These are phyloP conservation scores for Rotaria sp. DNA, from an alignment of 2,888 invertebrate genomes.

Conservation along the genomic window DNA sequence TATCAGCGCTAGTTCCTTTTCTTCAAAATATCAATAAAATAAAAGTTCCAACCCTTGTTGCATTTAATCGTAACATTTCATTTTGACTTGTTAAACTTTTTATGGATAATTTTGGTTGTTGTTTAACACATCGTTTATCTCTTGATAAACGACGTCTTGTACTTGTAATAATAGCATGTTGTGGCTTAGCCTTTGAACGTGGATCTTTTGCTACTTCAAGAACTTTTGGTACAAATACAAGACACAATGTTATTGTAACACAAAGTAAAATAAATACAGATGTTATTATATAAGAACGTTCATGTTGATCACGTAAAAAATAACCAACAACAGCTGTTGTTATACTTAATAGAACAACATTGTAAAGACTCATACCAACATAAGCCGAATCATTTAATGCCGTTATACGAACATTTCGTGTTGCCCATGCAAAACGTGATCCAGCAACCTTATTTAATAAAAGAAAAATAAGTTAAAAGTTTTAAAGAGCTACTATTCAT, in stretches of 20 bases:
- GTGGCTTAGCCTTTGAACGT: not conserved
- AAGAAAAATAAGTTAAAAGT: constrained; percentile 44
- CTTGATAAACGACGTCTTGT: not conserved
- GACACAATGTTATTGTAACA: constrained; percentile 90
- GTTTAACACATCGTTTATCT: not conserved
- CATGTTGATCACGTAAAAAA: constrained; percentile 87
- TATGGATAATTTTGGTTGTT: not conserved
- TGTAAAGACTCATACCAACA: constrained; percentile 94
- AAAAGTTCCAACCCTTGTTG: not conserved
- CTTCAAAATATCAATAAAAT: not conserved
- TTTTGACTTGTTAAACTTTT: not conserved
- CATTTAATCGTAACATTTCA: not conserved
- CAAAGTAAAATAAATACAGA: constrained; percentile 96
- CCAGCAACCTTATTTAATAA: constrained; percentile 74
- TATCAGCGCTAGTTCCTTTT: no score
- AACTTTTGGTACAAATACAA: constrained; percentile 94
- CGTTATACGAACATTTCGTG: constrained; percentile 90
- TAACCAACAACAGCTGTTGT: constrained; percentile 92
- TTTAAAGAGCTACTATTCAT: not conserved
- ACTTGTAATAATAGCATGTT: not conserved
- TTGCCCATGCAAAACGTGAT: constrained; percentile 98
- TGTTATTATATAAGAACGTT: constrained; percentile 88
- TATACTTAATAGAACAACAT: constrained; percentile 94
- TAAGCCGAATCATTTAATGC: constrained; percentile 97
- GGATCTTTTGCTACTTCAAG: constrained; percentile 28